Conservation (phyloP, 2,888 invertebrate genomes). For the Stenotaenia linearis region DNA sequence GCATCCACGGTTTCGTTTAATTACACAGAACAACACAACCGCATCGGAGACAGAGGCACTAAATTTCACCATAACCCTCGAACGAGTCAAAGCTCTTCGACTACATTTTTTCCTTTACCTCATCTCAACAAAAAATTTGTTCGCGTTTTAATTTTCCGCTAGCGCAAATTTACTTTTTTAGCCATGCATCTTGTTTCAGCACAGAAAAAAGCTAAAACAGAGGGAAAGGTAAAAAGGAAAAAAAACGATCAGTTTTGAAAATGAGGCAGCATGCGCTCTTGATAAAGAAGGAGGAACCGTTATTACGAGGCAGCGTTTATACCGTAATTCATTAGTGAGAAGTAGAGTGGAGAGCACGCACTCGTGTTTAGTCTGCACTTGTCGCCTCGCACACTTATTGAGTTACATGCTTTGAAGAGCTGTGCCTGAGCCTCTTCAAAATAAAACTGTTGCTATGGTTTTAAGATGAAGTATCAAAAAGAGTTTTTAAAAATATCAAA, state of each 20-base stretch:
- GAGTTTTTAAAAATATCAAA: background rate
- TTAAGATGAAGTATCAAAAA: background rate
- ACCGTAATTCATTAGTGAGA: slow-evolving; percentile 26
- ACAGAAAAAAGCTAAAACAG: background rate
- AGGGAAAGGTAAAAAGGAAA: background rate
- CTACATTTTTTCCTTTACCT: background rate
- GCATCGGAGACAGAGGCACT: slow-evolving; percentile 5
- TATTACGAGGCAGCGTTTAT: slow-evolving; percentile 23
- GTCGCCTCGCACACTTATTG: slow-evolving; percentile 15
- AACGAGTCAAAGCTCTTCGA: slow-evolving; percentile 12
- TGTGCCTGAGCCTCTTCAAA: slow-evolving; percentile 14
- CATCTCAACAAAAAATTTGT: background rate
- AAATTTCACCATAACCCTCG: slow-evolving; percentile 1
- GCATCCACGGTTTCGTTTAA: slow-evolving; percentile 21
- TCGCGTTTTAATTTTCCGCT: background rate
- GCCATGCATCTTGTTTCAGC: background rate
- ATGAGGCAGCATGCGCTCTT: slow-evolving; percentile 7
- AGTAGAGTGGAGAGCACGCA: slow-evolving; percentile 21
- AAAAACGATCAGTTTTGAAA: slow-evolving; percentile 11
- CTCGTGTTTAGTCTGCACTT: slow-evolving; percentile 21
- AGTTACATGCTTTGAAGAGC: slow-evolving; percentile 23
- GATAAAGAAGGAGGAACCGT: slow-evolving; percentile 14
- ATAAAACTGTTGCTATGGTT: slow-evolving; percentile 8
- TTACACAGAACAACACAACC: slow-evolving; percentile 21
- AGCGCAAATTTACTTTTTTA: background rate